These are phyloP conservation scores for Oasisia sp. DNA, from an alignment of 2,888 invertebrate genomes.

Conservation along the genomic window DNA sequence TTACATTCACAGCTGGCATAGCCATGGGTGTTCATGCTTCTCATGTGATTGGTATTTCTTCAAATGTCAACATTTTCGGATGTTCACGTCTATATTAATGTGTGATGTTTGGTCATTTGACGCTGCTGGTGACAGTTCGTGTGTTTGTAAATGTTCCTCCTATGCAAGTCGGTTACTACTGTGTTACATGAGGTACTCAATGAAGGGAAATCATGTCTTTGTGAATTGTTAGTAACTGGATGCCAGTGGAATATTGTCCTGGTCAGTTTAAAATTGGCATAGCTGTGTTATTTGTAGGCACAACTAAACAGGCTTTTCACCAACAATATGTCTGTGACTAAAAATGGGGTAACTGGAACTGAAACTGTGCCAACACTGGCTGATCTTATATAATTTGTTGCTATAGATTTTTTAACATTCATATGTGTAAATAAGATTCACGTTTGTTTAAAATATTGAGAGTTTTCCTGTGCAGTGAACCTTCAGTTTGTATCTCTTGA, in stretches of 20 bases:
- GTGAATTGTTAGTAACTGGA: no score
- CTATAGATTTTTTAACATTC: neutral
- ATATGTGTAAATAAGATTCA: neutral
- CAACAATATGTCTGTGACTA: neutral
- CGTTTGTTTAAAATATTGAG: neutral
- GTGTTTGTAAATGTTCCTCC: neutral
- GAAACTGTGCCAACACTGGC: neutral
- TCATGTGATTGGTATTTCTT: neutral
- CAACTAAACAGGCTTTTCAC: neutral
- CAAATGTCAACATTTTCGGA: neutral
- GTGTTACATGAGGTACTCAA: no score
- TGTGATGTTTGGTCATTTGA: neutral
- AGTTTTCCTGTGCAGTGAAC: neutral
- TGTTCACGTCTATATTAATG: neutral
- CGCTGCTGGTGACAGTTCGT: neutral
- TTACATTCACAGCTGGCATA: neutral
- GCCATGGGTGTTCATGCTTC: neutral
- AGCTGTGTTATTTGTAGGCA: neutral
- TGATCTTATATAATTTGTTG: neutral
- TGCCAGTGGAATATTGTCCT: no score
- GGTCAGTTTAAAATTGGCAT: neutral
- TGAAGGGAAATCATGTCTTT: no score
- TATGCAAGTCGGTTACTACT: neutral
- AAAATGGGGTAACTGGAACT: neutral
- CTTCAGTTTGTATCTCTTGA: neutral